Evolutionary conservation across 2,888 invertebrate genomes (phyloP).

Genomic region (Chymomyza fuscimana): DNA sequence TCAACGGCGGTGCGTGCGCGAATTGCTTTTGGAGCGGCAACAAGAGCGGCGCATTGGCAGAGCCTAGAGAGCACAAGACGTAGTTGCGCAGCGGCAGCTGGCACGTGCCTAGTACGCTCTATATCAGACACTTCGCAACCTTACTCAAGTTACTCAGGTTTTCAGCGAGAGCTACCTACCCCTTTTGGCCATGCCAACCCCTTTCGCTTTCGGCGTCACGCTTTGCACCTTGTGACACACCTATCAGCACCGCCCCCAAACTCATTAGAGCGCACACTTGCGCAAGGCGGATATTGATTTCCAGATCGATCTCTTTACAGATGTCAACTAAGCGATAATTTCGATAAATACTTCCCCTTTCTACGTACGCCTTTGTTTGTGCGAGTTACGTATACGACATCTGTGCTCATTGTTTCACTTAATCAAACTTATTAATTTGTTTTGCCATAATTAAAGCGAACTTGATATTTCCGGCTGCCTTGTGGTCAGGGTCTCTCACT

Average conservation of each 20-base stretch:
- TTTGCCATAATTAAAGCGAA: slow-evolving; percentile 70
- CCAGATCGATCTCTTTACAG: slow-evolving; percentile 27
- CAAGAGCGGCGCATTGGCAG: neutral
- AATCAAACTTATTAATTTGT: slow-evolving; percentile 70
- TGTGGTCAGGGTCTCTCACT: slow-evolving; percentile 8
- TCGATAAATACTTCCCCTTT: neutral
- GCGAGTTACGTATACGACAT: neutral
- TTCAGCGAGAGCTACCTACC: slow-evolving; percentile 22
- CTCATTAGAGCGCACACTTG: slow-evolving; percentile 67
- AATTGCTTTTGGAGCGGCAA: neutral
- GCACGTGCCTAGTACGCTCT: slow-evolving; percentile 54
- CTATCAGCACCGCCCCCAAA: slow-evolving; percentile 48
- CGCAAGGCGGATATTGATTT: slow-evolving; percentile 73
- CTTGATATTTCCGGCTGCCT: slow-evolving; percentile 74
- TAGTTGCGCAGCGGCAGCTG: slow-evolving; percentile 43
- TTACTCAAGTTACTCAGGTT: slow-evolving; percentile 55
- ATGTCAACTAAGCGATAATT: slow-evolving; percentile 10
- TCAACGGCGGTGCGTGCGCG: neutral
- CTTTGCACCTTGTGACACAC: slow-evolving; percentile 36
- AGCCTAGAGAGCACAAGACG: neutral
- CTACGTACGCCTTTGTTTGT: slow-evolving; percentile 10
- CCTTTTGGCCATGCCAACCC: neutral
- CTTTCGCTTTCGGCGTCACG: slow-evolving; percentile 5
- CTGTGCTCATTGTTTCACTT: slow-evolving; percentile 17
- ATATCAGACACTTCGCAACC: slow-evolving; percentile 46